Conservation (phyloP, 2,113 vertebrate species). For the Marcusenius ussheri region DNA sequence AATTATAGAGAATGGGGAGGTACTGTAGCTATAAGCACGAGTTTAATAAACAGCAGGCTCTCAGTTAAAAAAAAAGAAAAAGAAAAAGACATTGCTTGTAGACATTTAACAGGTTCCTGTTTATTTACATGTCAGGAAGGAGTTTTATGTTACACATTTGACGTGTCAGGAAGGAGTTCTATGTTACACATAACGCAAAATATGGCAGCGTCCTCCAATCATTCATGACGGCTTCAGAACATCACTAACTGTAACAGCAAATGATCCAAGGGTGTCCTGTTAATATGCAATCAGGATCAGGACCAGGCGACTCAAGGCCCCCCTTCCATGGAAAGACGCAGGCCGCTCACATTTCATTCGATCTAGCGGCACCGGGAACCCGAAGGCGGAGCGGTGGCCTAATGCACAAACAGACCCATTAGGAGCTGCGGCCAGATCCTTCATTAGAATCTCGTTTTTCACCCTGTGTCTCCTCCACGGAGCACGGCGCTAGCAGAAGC, state of each 20-base stretch:
- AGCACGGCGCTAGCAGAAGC: conserved; percentile 20
- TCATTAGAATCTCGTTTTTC: conserved; percentile 51
- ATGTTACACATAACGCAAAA: neutral
- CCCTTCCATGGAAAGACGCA: neutral
- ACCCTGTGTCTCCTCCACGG: conserved; percentile 18
- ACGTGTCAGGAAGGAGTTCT: neutral
- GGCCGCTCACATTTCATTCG: neutral
- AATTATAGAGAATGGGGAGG: neutral
- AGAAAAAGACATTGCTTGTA: neutral
- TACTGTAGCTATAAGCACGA: neutral
- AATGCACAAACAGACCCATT: conserved; percentile 46
- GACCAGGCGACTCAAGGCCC: neutral
- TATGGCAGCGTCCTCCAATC: neutral
- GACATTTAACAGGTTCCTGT: neutral
- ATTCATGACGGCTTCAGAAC: neutral
- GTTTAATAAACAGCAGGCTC: neutral
- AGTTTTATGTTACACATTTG: no score
- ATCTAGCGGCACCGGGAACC: conserved; percentile 15
- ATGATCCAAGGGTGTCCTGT: neutral
- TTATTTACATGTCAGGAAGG: neutral
- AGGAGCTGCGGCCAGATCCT: conserved; percentile 44
- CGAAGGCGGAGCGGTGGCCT: conserved; percentile 23
- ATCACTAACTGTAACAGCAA: neutral
- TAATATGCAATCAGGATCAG: neutral
- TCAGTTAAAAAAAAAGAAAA: neutral